Base-by-base conservation (phyloP, 64 coral and sea anemone genomes). In the Pachyseris speciosa region DNA sequence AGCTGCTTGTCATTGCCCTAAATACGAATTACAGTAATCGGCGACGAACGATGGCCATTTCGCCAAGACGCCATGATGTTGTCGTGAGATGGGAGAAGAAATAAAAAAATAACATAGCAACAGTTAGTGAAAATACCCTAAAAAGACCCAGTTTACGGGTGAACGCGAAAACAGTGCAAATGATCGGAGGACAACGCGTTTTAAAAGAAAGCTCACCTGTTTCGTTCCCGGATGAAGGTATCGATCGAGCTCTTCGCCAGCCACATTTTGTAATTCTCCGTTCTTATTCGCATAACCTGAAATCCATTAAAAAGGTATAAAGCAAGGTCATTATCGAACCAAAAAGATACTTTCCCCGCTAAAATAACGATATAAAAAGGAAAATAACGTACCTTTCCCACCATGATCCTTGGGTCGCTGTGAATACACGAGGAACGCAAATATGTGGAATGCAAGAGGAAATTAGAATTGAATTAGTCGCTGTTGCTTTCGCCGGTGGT, bases 341-440 rank as follows among this genome's bases (percentile, higher is more conserved):
- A 52, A 87, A 42, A 24, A 19, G 24, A 16, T 60, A 19, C 11
- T 27, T 79, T 38, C n/a, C 15, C 32, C 29, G 30, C 51, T 12
- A 30, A 78, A 66, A 40, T 16, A 2, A 85, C 9, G 30, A 1
- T 17, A 4, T 77, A 96, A 34, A 22, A 11, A 38, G 74, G 41
- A 36, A 45, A 33, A 37, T 19, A 69, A 16, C 42, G 42, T 90
- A 97, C 95, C 95, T 97, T 97, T 93, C 68, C 86, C 93, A 20
- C 84, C 75, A 77, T 97, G 86, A 90, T 97, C 95, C 89, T 97
- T 97, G 84, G 95, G 95, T 87, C 95, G 87, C 90, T 97, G 80
- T 38, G 76, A 66, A 52, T 40, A 74, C 72, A 88, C 83, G 47
- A 91, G 81, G 81, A 85, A 77, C 69, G 37, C 67, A 25, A 74